Base-by-base conservation (phyloP, 2,797 vertebrate genomes). In the Sebastes matsubarae region DNA sequence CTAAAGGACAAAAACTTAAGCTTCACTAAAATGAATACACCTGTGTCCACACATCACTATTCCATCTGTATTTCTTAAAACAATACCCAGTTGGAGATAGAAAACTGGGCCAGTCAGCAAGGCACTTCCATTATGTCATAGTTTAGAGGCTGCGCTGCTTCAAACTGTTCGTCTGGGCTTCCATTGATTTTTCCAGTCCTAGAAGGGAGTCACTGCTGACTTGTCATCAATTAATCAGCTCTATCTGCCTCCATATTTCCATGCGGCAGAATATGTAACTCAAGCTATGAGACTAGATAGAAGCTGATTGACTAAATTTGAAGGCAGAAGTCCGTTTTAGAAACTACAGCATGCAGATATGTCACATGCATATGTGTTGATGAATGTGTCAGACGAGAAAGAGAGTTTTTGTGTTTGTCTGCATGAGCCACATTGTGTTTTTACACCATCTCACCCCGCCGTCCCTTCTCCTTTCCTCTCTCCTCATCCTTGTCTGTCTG, bases 121-220 rank as follows among this genome's bases (percentile, higher is more conserved):
- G 38, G 1, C 75, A 2, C 12, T 5, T 7, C 34, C 64, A 27
- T 16, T 34, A 20, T 68, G 75, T 78, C 75, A 76, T 58, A 79
- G 71, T 68, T 81, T 71, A 58, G 82, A 82, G 58, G 68, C 79
- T 72, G 69, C 57, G 24, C 60, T 58, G 72, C 76, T 88, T 83
- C 74, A 73, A 84, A 87, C 74, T 36, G 55, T 69, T 77, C 5
- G 32, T 73, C 89, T 82, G 77, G 71, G 76, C 66, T 70, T 73
- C 32, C 55, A 91, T 93, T 84, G 89, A 93, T 93, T 93, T 92
- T 90, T 86, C 74, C 68, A 24, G 22, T 80, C 68, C 75, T 91
- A 91, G 78, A 78, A 78, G 73, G 42, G 66, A 81, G 85, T 87
- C 83, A 60, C 38, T 73, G 83, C 84, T 83, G 87, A 89, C 81